Base-by-base conservation (phyloP, 2,888 invertebrate genomes). In the Leptarthrus brevirostris region DNA sequence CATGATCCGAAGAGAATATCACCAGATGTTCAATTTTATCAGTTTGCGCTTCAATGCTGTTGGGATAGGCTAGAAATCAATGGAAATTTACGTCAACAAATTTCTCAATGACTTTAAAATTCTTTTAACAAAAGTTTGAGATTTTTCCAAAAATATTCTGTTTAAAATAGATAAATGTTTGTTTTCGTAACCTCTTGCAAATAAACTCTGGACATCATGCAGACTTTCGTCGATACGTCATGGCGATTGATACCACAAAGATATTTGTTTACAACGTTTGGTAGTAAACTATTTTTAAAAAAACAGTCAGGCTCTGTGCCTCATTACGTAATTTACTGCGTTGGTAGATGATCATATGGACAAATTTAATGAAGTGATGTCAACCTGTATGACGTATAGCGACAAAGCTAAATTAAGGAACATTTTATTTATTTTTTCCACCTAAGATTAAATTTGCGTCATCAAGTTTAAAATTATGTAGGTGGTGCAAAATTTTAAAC, bases 1-100 rank as follows among this genome's bases (percentile, higher is more conserved):
- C 18, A 61, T 30, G 36, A 40, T 22, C 30, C 5, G 30, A 61
- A 61, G 16, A 61, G 36, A 22, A 24, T 34, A 14, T 36, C 26
- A 12, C 61, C 61, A 61, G 61, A 61, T 61, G 61, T 61, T 22
- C n/a, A 61, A 61, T 36, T 61, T 61, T 20, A 61, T 36, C 61
- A 12, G 61, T 40, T 18, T 30, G 10, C 20, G 61, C 22, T 40
- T 30, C 20, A 61, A 18, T 20, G 22, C 12, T 34, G 36, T 61
- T 61, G 61, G 61, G 61, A 61, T 61, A 61, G 61, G 61, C 61
- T 40, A 36, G 30, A 61, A 61, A 61, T 61, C 40, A 36, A 56
- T 56, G 56, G 40, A 16, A 16, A 20, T 3, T 61, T 61, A 34
- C 61, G 61, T 61, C 18, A 61, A 61, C 40, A 61, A 36, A 61